phyloP scores from a whole-genome alignment of 35 echinoderm and acorn worm species.

The Patiria miniata region DNA sequence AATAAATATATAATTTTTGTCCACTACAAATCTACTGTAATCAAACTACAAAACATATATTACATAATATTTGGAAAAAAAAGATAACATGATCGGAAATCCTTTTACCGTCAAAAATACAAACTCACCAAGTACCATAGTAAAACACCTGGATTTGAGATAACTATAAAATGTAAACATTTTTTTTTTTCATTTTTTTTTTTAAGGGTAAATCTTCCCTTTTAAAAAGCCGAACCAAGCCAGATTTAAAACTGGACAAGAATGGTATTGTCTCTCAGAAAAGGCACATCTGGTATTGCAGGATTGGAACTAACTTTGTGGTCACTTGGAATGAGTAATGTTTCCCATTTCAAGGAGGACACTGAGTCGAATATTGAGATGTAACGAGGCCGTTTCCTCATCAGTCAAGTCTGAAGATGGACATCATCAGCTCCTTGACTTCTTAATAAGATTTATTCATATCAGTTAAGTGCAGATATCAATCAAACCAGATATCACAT shows the following conservation, averaged over 20 bases:
- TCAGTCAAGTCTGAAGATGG: too few species aligned
- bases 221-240: not conserved
- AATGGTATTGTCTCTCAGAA: not conserved
- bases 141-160: not conserved
- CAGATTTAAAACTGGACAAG: not conserved
- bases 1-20: not conserved
- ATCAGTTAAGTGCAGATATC: constrained; percentile 6
- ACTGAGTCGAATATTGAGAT: too few species aligned
- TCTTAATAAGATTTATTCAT: not conserved
- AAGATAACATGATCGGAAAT: not conserved
- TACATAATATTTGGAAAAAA: not conserved
- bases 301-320: not conserved
- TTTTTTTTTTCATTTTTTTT: too few species aligned
- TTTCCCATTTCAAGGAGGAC: too few species aligned
- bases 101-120: not conserved
- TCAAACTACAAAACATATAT: constrained; percentile 27
- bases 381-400: too few species aligned
- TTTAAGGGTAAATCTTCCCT: not conserved
- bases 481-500: not conserved
- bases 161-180: too few species aligned
- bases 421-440: too few species aligned
- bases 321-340: too few species aligned
- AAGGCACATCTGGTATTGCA: not conserved
- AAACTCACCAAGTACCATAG: constrained; percentile 13
- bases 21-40: constrained; percentile 10